phyloP scores from a whole-genome alignment of 1,140 invertebrate genomes.

The Temnothorax longispinosus region DNA sequence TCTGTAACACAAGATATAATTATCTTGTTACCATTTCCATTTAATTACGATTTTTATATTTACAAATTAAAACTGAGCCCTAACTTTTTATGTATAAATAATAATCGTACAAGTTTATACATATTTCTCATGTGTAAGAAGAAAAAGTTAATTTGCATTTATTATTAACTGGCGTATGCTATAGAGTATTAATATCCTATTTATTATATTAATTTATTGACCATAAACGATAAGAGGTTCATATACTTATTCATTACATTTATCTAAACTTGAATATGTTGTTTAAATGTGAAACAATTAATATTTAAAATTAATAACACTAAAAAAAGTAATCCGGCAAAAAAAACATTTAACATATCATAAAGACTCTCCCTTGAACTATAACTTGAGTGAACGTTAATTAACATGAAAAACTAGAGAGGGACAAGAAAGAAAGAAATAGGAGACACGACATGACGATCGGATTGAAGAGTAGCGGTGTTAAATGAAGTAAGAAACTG shows the following conservation, averaged over 20 bases:
- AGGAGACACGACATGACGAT: not conserved
- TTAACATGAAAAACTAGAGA: not conserved
- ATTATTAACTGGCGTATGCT: not conserved
- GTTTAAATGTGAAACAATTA: not conserved
- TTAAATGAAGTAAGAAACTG: slow-evolving; percentile 24
- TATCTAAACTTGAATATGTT: not conserved
- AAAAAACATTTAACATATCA: not conserved
- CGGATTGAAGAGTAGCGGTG: not conserved
- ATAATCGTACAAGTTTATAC: too few relatives aligned
- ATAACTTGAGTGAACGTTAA: not conserved
- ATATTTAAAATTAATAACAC: not conserved
- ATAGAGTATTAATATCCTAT: not conserved
- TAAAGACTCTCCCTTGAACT: not conserved
- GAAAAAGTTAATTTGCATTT: not conserved
- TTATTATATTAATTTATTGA: not conserved
- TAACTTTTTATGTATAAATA: not conserved
- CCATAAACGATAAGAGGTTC: not conserved
- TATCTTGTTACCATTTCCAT: not conserved
- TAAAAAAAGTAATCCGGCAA: not conserved
- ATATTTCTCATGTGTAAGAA: not conserved
- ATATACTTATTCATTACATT: not conserved
- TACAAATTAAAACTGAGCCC: not conserved
- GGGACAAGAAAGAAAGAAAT: not conserved
- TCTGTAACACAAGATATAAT: not conserved
- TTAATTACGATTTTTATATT: not conserved